Evolutionary conservation across 2,797 vertebrate species (phyloP).

Genomic region (Sternotherus odoratus): DNA sequence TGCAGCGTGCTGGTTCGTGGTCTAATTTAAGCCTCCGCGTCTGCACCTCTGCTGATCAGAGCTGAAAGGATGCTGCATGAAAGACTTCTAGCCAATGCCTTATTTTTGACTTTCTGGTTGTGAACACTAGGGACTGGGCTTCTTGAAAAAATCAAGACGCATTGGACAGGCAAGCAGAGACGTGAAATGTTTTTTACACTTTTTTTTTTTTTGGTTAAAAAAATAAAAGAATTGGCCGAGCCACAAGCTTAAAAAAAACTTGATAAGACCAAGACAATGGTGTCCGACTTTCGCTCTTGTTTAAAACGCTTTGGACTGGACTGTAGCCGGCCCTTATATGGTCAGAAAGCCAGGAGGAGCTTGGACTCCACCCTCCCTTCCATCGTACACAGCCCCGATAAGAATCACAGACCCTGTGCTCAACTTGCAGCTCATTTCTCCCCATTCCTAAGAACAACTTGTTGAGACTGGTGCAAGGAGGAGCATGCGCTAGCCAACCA

Average conservation of each 20-base stretch:
- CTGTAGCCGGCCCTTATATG: background rate
- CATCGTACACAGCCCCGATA: background rate
- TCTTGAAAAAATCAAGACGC: background rate
- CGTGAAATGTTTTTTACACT: background rate
- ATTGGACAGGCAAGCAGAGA: background rate
- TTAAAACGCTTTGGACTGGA: background rate
- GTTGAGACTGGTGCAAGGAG: background rate
- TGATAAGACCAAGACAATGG: background rate
- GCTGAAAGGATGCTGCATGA: background rate
- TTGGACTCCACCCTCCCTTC: background rate
- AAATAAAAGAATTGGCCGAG: background rate
- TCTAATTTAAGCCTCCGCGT: background rate
- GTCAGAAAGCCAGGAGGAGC: background rate
- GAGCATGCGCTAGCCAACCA: background rate
- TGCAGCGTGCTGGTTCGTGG: background rate
- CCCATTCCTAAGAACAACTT: background rate
- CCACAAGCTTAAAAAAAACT: background rate
- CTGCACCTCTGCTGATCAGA: accelerated
- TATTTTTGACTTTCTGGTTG: background rate
- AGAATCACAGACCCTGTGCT: background rate
- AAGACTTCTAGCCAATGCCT: background rate
- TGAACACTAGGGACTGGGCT: background rate
- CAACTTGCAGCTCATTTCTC: background rate
- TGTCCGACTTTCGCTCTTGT: background rate
- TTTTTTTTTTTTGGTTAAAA: background rate